Conservation (phyloP, 2,888 invertebrate genomes). For the Apamea anceps region DNA sequence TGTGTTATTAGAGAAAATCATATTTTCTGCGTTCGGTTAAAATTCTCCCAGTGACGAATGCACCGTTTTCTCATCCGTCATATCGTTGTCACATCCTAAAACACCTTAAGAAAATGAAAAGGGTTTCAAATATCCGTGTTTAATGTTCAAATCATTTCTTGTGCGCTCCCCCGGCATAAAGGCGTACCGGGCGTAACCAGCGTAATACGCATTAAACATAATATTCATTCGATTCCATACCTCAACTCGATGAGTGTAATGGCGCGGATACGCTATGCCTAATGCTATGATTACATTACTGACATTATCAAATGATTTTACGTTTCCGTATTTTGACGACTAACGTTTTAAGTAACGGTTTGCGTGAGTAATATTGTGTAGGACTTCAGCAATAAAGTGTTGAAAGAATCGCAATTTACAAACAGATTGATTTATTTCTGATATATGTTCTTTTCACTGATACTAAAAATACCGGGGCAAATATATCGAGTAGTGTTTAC, state of each 20-base stretch:
- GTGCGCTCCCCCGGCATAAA: constrained; percentile 12
- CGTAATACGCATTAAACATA: constrained; percentile 57
- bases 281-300: constrained; percentile 60
- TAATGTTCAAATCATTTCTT: constrained; percentile 45
- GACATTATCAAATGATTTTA: constrained; percentile 61
- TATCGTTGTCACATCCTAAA: constrained; percentile 40
- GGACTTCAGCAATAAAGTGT: background rate
- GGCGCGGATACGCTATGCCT: constrained; percentile 50
- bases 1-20: background rate
- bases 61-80: constrained; percentile 30
- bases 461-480: background rate
- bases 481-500: no score
- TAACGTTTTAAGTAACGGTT: constrained; percentile 19
- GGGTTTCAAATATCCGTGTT: constrained; percentile 39
- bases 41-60: constrained; percentile 23
- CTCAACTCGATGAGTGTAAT: constrained; percentile 60
- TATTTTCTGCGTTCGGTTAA: background rate
- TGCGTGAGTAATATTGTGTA: background rate
- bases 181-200: constrained; percentile 6
- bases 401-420: background rate
- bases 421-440: background rate
- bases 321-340: constrained; percentile 41
- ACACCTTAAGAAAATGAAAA: constrained; percentile 34
- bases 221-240: constrained; percentile 62
- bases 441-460: background rate